phyloP scores from a whole-genome alignment of 2,797 vertebrate species.

The Mareca penelope region DNA sequence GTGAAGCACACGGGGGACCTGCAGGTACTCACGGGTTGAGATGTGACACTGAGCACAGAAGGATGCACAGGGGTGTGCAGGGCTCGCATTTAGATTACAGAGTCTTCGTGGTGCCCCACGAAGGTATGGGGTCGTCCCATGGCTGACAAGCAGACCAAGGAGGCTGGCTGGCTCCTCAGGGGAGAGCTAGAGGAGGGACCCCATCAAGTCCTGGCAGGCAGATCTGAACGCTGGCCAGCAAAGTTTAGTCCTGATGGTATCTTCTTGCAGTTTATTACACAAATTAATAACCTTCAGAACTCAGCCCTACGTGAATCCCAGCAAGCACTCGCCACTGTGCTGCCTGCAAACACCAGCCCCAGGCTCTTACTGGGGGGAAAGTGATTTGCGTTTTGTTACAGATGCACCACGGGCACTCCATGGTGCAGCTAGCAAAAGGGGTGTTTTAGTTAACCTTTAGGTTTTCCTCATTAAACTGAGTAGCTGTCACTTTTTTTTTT shows the following conservation, averaged over 20 bases:
- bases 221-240: not conserved
- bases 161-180: no score
- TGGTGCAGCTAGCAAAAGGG: not conserved
- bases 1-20: no score
- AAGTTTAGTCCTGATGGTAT: accelerated
- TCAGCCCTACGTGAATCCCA: not conserved
- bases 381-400: accelerated
- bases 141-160: no score
- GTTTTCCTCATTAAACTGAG: not conserved
- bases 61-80: no score
- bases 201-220: not conserved
- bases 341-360: no score
- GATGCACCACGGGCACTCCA: not conserved
- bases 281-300: not conserved
- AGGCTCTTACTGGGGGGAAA: not conserved
- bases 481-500: not conserved
- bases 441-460: not conserved
- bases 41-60: no score
- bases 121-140: no score
- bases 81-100: no score
- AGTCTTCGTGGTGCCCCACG: no score
- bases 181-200: no score
- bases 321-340: accelerated
- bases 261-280: not conserved
- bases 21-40: no score